Evolutionary conservation across 2,888 invertebrate genomes (phyloP), one percentile per base, ranked within the genome.

Genomic region (Dicranocentrus wangi): DNA sequence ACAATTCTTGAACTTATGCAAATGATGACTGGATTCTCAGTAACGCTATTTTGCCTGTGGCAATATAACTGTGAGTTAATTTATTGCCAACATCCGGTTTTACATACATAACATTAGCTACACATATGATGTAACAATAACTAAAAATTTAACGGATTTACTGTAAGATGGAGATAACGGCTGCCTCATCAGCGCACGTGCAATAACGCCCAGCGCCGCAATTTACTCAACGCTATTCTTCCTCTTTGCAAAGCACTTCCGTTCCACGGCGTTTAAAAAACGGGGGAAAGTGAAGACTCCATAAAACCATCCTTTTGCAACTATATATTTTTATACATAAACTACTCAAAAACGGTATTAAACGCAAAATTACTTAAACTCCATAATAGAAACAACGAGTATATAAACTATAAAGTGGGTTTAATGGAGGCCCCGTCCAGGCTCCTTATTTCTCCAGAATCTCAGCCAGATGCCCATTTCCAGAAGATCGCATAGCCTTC

Each of bases 151-250:
- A n/a, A n/a, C n/a, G n/a, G n/a, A n/a, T n/a, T n/a, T n/a, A n/a
- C n/a, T n/a, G n/a, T 17, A 69, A 83, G 81, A 83, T 47, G 63
- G 68, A 15, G 81, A 72, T 23, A 27, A 58, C n/a, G 78, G 79
- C 19, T 81, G 83, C 43, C 43, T 83, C 15, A 78, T 83, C 61
- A 83, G 78, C 42, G 63, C 76, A 21, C 75, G 79, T 42, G 81
- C 83, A 23, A 75, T 84, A 58, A 69, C 76, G 32, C 81, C 81
- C 10, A 82, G 82, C 42, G 71, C 76, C 58, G 69, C 55, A 15
- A 83, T 83, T n/a, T 84, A 84, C 43, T 84, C 84, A 19, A 82
- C 83, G 0, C 43, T 84, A 1, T 84, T 84, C 55, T 65, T 84
- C 3, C 81, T 84, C 15, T 82, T 84, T 70, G 82, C 69, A 3